phyloP scores from a whole-genome alignment of 1,140 invertebrate species.

The Penaeus vannamei region DNA sequence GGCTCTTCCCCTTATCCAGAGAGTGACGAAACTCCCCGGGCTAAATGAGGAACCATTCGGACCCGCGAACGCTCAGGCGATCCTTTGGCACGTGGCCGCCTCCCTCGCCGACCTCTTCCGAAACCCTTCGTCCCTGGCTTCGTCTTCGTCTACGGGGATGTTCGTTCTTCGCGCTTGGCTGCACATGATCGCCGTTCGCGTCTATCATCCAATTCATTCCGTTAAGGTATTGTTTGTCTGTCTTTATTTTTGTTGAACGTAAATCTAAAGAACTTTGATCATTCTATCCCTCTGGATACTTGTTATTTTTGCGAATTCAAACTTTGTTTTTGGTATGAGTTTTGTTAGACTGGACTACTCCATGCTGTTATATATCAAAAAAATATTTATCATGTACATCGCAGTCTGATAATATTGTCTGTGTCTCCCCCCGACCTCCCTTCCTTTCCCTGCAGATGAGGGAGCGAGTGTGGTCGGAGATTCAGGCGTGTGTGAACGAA shows the following conservation, averaged over 20 bases:
- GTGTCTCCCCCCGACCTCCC: no score
- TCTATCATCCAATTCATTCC: constrained; percentile 27
- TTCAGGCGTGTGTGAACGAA: constrained; percentile 30
- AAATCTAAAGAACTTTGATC: no score
- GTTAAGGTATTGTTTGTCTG: background rate
- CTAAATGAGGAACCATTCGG: constrained; percentile 31
- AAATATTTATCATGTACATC: no score
- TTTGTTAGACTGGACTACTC: no score
- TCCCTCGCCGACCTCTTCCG: constrained; percentile 23
- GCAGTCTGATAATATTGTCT: no score
- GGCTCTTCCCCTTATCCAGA: background rate
- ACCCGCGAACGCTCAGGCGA: constrained; percentile 23
- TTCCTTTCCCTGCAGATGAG: background rate
- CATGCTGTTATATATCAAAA: no score
- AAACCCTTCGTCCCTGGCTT: background rate
- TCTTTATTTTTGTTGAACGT: background rate
- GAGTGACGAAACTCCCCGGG: background rate
- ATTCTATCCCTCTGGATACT: no score
- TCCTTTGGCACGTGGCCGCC: constrained; percentile 28
- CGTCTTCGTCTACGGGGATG: background rate
- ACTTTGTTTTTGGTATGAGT: no score
- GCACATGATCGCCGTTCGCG: constrained; percentile 36
- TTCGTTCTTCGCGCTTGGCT: constrained; percentile 43
- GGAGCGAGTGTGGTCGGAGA: background rate
- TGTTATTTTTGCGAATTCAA: no score